Percentiles rank a stretch among this genome's conserved stretches.
Evolutionary conservation across 2,113 vertebrate species (phyloP).

Genomic region (Pollimyrus isidori): DNA sequence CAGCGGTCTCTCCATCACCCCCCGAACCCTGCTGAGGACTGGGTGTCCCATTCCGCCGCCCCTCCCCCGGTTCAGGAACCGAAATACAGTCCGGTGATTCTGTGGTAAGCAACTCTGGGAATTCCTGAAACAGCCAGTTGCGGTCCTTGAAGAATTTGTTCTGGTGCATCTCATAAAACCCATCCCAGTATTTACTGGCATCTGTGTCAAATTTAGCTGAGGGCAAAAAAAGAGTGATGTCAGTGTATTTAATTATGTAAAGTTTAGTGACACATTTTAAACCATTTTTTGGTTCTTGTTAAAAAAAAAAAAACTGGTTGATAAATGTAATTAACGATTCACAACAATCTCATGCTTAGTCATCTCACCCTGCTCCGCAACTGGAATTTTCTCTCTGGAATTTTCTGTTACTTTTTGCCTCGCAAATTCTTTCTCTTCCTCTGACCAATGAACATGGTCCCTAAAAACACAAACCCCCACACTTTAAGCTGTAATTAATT

Average conservation of each 20-base stretch:
- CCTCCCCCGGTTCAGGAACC: background rate
- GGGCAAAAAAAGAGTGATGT: conserved; percentile 31
- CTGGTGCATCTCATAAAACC: conserved; percentile 79
- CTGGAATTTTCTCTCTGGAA: conserved; percentile 58
- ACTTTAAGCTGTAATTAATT: background rate
- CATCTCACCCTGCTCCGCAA: conserved; percentile 67
- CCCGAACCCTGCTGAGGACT: conserved; percentile 16
- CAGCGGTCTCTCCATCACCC: conserved; percentile 13
- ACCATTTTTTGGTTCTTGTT: background rate
- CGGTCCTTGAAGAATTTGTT: conserved; percentile 90
- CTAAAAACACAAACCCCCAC: conserved; percentile 48
- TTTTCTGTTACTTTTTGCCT: conserved; percentile 68
- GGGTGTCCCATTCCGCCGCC: conserved; percentile 14
- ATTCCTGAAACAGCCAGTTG: conserved; percentile 85
- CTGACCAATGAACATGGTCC: conserved; percentile 87
- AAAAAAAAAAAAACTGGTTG: too few species aligned
- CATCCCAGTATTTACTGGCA: conserved; percentile 78
- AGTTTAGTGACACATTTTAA: background rate
- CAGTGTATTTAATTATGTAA: background rate
- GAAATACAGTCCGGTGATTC: conserved; percentile 13
- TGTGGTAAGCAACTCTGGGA: conserved; percentile 77
- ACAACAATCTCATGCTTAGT: background rate
- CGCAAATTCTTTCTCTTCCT: conserved; percentile 69
- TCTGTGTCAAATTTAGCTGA: conserved; percentile 76
- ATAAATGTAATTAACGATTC: background rate